Base-by-base conservation (phyloP, 2,113 vertebrate species). In the Apodemus sylvaticus region DNA sequence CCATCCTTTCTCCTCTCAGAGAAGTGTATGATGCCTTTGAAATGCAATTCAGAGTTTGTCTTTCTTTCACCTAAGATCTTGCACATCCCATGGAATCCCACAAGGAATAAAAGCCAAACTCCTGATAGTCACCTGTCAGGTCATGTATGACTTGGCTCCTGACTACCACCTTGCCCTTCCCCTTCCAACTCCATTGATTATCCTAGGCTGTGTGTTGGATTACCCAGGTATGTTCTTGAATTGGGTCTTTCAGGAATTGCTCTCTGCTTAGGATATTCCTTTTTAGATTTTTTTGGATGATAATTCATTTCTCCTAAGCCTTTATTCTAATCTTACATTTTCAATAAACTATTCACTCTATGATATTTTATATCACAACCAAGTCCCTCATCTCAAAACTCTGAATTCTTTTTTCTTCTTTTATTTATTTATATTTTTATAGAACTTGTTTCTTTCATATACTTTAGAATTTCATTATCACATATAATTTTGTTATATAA, bases 121-220 rank as follows among this genome's bases (percentile, higher is more conserved):
- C 24, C 55, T 2, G 13, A 20, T 7, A 29, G 73, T 6, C 22
- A 10, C 4, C 3, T 0, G 1, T 1, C 42, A 0, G 3, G 29
- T 10, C 53, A 55, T 22, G 3, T 0, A 7, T 77, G 55, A 74
- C 31, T 17, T 14, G 5, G 79, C 36, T 42, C 22, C 20, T 5
- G 0, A 24, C 31, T 3, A 13, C 26, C 58, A 24, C 51, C 42
- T 58, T n/a, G 1, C 24, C 6, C 34, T 12, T 36, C 17, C 16
- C 2, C 39, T 4, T 64, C 17, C 0, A 1, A 26, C 45, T 26
- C 3, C 6, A 42, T 7, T 0, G 20, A n/a, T 29, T 51, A 34
- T 64, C 45, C 2, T 48, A 34, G 16, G 29, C 42, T 66, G 71
- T 17, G 26, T 51, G n/a, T 4, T 20, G 26, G 5, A 20, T 68